Base-by-base conservation (phyloP, 2,113 vertebrate genomes). In the rabbit (Oryctolagus cuniculus) region DNA sequence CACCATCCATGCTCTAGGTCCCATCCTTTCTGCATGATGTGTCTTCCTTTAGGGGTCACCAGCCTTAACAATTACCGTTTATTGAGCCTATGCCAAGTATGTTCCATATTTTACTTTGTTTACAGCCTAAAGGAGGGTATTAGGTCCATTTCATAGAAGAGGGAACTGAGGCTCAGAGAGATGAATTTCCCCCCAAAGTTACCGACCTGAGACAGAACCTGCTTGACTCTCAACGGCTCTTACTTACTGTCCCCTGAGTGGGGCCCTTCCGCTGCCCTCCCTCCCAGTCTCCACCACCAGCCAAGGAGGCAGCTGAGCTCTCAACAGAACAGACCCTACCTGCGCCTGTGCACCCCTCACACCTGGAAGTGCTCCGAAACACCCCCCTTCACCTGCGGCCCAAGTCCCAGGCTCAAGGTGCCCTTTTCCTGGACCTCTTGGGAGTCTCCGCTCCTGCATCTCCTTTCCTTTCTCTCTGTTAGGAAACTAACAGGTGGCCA, bases 201-300 rank as follows among this genome's bases (percentile, higher is more conserved):
- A 27, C 53, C 81, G 73, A 79, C 63, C 8, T 15, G 51, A 83
- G 69, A 69, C 38, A 66, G 44, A 73, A 34, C 6, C 58, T 24
- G 8, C 21, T 13, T 38, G 87, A 22, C 31, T 49, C 53, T 66
- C 64, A 44, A 44, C n/a, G 58, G 53, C 53, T 85, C 63, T 73
- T 16, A 5, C 38, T 36, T 53, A 16, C 64, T 22, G 16, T 2
- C 9, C 49, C 53, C 10, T 6, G 0, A 0, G 3, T 0, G 19
- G 58, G 29, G 10, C 27, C 16, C 74, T 79, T 31, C 5, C 22
- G 53, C 25, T 21, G 63, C 49, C 70, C 64, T 74, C 49, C 64
- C 58, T 51, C 51, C 55, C 7, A 19, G 67, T 89, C 89, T 66
- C 5, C 29, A 66, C 44, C 73, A 74, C 31, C 29, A 88, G 44